A percentile compares a stretch with the other conserved stretches of the same genome.
Evolutionary conservation across 1,140 invertebrate genomes (phyloP).

Genomic region (Macrosteles quadrilineatus): DNA sequence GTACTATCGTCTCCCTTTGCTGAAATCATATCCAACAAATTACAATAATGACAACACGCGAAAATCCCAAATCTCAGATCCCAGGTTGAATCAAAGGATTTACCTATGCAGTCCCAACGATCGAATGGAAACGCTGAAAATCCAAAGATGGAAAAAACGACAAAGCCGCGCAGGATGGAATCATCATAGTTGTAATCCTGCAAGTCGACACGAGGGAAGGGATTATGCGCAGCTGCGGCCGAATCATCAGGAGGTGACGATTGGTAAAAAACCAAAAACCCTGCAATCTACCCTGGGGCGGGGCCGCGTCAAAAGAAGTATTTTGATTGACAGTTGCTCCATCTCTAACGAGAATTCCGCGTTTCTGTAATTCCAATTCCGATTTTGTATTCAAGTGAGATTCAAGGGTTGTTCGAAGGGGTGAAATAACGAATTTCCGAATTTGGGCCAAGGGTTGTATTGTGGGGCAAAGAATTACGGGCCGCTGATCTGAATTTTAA

Average conservation of each 20-base stretch:
- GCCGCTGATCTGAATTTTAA: slow-evolving; percentile 18
- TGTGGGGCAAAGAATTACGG: slow-evolving; percentile 3
- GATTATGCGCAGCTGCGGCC: slow-evolving; percentile 7
- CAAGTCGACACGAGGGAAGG: slow-evolving; percentile 12
- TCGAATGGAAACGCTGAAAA: too few relatives aligned
- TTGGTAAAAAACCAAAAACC: slow-evolving; percentile 3
- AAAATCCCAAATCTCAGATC: too few relatives aligned
- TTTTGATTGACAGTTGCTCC: slow-evolving; percentile 9
- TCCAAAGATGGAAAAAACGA: too few relatives aligned
- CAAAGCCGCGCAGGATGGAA: too few relatives aligned
- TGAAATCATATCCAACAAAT: too few relatives aligned
- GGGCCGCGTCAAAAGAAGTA: too few relatives aligned
- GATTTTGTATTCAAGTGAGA: neutral
- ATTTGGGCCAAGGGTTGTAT: slow-evolving; percentile 14
- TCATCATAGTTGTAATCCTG: neutral
- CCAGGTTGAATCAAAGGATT: too few relatives aligned
- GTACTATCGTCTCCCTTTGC: too few relatives aligned
- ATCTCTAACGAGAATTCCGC: neutral
- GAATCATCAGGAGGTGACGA: neutral
- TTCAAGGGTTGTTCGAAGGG: slow-evolving; percentile 20
- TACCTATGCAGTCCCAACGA: too few relatives aligned
- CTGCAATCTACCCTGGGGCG: neutral
- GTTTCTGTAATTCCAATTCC: slow-evolving; percentile 13
- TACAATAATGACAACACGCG: too few relatives aligned
- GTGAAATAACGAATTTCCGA: slow-evolving; percentile 21